Base-by-base conservation (phyloP, 2,888 invertebrate species). In the Tridacna crocea region DNA sequence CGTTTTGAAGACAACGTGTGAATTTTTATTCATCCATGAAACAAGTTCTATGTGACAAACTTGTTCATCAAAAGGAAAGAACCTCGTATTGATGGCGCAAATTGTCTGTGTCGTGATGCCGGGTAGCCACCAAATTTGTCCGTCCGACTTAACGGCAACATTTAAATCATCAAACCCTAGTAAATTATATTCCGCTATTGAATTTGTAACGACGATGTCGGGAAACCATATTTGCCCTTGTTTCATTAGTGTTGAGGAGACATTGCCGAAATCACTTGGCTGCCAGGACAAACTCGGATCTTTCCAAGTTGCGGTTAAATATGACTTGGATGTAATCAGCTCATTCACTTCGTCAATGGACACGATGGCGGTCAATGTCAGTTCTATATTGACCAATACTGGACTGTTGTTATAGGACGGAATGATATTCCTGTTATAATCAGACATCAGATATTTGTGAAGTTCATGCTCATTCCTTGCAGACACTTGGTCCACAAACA, bases 211-310 rank as follows among this genome's bases (percentile, higher is more conserved):
- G 17, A 70, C 19, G 10, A 70, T 51, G 13, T 70, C 70, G 4
- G 70, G 70, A 51, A 48, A 51, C 70, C 70, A 70, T 48, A 70
- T 70, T 24, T 70, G 70, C 15, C 51, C 26, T 6, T 51, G 70
- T 70, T 26, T 48, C 27, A 70, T 19, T 15, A 51, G 24, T 22
- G 48, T 70, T 22, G 4, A 0, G 11, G 70, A 51, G 13, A 51
- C 51, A 19, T 70, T 70, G 13, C 66, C 46, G 47, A 24, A 70
- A 0, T 48, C 51, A 15, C 15, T 3, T 22, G 48, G 48, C 3
- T 51, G n/a, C 70, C 70, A 70, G 10, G 11, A n/a, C 22, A 70
- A n/a, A 24, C 15, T 24, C 0, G 13, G 19, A 26, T 70, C 70
- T 15, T 24, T 48, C 70, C 70, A 70, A 13, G 15, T n/a, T 8